Conservation (phyloP, 2,113 vertebrate species). For the Hyla sarda region DNA sequence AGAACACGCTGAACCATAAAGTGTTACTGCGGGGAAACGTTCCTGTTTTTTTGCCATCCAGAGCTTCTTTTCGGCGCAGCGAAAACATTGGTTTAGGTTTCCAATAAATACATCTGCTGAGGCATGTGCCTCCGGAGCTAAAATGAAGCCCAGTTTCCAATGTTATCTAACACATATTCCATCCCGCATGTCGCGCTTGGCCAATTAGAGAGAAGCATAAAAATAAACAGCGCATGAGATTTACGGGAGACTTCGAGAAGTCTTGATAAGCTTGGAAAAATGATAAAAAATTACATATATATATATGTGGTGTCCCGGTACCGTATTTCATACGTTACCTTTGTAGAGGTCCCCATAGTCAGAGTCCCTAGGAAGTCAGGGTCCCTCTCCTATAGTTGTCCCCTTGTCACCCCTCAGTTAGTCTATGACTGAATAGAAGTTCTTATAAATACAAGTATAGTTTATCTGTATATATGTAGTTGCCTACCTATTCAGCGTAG, state of each 20-base stretch:
- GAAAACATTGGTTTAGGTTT: conserved; percentile 37
- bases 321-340: no score
- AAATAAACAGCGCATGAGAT: conserved; percentile 1
- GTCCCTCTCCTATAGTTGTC: no score
- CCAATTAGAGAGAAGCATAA: conserved; percentile 13
- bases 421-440: no score
- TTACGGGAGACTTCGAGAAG: background rate
- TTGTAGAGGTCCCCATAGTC: no score
- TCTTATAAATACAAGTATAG: no score
- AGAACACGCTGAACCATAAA: conserved; percentile 43
- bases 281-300: no score
- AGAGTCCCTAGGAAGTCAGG: no score
- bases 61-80: conserved; percentile 8
- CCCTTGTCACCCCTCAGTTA: no score
- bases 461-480: no score
- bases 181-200: conserved; percentile 25
- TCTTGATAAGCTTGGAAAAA: background rate
- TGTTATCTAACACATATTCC: conserved; percentile 38
- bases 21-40: conserved; percentile 4
- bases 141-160: conserved; percentile 14
- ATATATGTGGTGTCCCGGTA: no score
- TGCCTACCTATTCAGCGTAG: no score
- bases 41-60: conserved; percentile 8
- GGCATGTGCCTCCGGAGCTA: conserved; percentile 20
- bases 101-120: conserved; percentile 46